These are phyloP conservation scores for Tetanocera ferruginea DNA, from an alignment of 2,888 invertebrate species.

Conservation along the genomic window DNA sequence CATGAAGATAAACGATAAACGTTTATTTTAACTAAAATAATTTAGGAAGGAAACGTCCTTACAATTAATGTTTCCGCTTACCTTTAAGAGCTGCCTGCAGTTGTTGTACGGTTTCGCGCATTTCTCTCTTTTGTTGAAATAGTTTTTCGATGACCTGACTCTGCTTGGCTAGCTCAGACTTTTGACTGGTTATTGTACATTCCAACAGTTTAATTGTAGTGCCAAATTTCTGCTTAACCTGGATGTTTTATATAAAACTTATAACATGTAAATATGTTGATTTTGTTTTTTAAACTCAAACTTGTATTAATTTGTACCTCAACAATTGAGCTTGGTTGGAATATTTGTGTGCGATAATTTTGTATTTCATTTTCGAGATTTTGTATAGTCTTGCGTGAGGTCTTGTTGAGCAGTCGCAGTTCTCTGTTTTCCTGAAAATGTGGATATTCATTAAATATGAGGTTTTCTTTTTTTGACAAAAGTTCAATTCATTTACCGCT, in stretches of 20 bases:
- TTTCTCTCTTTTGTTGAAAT: constrained; percentile 52
- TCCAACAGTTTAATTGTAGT: constrained; percentile 73
- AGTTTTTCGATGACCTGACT: constrained; percentile 51
- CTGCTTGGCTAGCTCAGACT: constrained; percentile 54
- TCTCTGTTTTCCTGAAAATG: constrained; percentile 76
- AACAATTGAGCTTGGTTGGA: constrained; percentile 49
- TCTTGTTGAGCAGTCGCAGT: constrained; percentile 77
- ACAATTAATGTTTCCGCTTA: constrained; percentile 30
- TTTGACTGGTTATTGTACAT: constrained; percentile 66
- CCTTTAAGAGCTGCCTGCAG: constrained; percentile 53
- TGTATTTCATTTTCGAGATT: constrained; percentile 78
- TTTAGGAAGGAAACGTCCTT: too few species aligned
- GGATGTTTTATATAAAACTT: background rate
- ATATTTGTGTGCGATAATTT: constrained; percentile 68
- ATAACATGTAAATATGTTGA: background rate
- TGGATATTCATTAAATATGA: background rate
- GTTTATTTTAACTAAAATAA: too few species aligned
- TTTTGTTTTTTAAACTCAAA: background rate
- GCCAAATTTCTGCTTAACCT: constrained; percentile 71
- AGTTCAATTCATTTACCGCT: constrained; percentile 54
- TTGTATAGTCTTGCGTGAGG: constrained; percentile 76
- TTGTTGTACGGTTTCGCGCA: constrained; percentile 51
- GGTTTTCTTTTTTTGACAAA: background rate
- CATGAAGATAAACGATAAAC: too few species aligned
- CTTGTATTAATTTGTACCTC: constrained; percentile 48